Evolutionary conservation across 1,140 invertebrate genomes (phyloP), one percentile per base, ranked within the genome.

Genomic region (Onthophagus taurus): DNA sequence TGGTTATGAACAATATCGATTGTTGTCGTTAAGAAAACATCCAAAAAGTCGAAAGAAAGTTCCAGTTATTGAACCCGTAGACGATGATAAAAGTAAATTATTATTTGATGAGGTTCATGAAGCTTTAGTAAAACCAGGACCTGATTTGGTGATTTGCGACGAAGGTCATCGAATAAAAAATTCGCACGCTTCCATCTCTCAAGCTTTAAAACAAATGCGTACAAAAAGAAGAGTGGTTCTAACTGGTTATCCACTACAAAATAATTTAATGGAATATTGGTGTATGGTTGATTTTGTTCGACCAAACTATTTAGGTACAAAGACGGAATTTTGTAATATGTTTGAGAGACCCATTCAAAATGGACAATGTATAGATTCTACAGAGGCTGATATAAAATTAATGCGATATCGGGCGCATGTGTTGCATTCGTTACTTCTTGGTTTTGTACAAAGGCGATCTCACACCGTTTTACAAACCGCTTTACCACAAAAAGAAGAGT

Each of bases 141-240:
- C 95, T 0, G 94, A 97, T 69, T 65, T 96, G 24, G 87, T 97
- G 0, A 90, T 96, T 47, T 96, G 90, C 64, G 92, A 96, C 55
- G 92, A 96, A 68, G 93, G 93, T 0, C 92, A 97, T 67, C 68
- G 89, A n/a, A 95, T 97, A 29, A 97, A 97, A 63, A 96, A 95
- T 63, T 85, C 88, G 1, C 89, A 93, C 56, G 90, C 93, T 5
- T 89, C 89, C 42, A 93, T 92, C 49, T 92, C 91, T 8, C 77
- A 86, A 59, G 89, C 91, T 2, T 68, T 97, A 11, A 95, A 94
- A 64, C 84, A 89, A 55, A 92, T 97, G 68, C 69, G 82, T 45
- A 95, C 91, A 1, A 89, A 87, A 58, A 72, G 92, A 17, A 72
- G 92, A 38, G 78, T 97, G 14, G 90, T 96, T 1, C 68, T 97